Base-by-base conservation (phyloP, 2,113 vertebrate genomes). In the Nycticorax nycticorax region DNA sequence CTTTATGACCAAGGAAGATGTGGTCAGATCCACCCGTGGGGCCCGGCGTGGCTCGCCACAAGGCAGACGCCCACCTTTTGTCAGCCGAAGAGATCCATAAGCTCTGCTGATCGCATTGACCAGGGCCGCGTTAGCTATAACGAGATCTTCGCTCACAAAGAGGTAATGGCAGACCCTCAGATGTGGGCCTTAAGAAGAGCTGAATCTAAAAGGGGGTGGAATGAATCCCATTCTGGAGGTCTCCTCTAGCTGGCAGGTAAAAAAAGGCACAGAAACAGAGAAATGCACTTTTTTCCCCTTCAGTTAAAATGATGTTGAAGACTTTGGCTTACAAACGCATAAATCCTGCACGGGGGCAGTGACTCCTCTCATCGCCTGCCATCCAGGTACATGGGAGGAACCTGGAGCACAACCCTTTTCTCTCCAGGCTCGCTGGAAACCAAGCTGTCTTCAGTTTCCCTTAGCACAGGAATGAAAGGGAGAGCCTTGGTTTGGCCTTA, bases 221-320 rank as follows among this genome's bases (percentile, higher is more conserved):
- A 12, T 1, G 7, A 5, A 2, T 16, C 19, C 3, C 1, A 3
- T 20, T 21, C 33, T 33, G 32, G 7, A 45, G 33, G 26, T 14
- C 0, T 57, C 2, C 16, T 60, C 68, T 14, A 41, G 60, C 33
- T 59, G 59, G 6, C 18, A 30, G 39, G 60, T 60, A 3, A 18
- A 47, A 53, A 74, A 33, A 26, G 33, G 37, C 14, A n/a, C 8
- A 35, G 16, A 59, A 39, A 12, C 10, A 52, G 48, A 48, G 19
- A 21, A 33, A n/a, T 5, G 2, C 8, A 1, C 41, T 26, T 27
- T n/a, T 52, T 73, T 7, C 1, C 5, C 12, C 8, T 79, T 66
- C 3, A 1, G 8, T 59, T 32, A 32, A 19, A 47, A 39, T n/a
- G 26, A 7, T 13, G 14, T n/a, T 24, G 45, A 41, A 27, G 30